These are phyloP conservation scores for Drosophila quasianomalipes DNA, from an alignment of 2,888 invertebrate species.

Conservation along the genomic window DNA sequence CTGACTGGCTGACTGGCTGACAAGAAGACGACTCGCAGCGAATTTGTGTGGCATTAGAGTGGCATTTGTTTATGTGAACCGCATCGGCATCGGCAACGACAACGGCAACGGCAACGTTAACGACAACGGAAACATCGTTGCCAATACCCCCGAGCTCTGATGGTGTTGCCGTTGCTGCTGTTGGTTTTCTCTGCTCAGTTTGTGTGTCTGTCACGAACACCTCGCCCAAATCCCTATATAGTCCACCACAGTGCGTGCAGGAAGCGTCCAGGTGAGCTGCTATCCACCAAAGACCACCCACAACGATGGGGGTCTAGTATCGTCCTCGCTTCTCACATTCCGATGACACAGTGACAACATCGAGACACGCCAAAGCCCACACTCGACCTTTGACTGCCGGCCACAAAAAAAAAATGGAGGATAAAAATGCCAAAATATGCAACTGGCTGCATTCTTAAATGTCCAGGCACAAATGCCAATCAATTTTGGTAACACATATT, in stretches of 20 bases:
- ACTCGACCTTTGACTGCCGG: neutral
- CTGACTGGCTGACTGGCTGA: conserved; percentile 54
- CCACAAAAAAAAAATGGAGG: neutral
- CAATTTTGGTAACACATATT: neutral
- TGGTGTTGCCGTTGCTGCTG: conserved; percentile 12
- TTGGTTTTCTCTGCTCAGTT: conserved; percentile 12
- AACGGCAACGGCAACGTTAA: conserved; percentile 23
- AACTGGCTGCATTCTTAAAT: conserved; percentile 8
- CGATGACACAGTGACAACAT: conserved; percentile 59
- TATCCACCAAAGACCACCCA: conserved; percentile 21
- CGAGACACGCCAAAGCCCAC: conserved; percentile 18
- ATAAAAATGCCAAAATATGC: conserved; percentile 29
- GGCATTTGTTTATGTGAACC: conserved; percentile 77
- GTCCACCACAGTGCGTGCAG: conserved; percentile 69
- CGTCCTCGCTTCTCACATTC: conserved; percentile 29
- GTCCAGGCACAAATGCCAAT: neutral
- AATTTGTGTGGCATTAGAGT: conserved; percentile 78
- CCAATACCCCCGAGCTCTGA: conserved; percentile 32
- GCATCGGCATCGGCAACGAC: conserved; percentile 11
- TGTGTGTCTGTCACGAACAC: conserved; percentile 59
- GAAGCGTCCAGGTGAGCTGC: conserved; percentile 44
- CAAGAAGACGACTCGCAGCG: conserved; percentile 57
- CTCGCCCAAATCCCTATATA: conserved; percentile 65
- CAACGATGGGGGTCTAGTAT: conserved; percentile 42
- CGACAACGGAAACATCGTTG: conserved; percentile 40